Base-by-base conservation (phyloP, 2,888 invertebrate genomes). In the Trilocha varians region DNA sequence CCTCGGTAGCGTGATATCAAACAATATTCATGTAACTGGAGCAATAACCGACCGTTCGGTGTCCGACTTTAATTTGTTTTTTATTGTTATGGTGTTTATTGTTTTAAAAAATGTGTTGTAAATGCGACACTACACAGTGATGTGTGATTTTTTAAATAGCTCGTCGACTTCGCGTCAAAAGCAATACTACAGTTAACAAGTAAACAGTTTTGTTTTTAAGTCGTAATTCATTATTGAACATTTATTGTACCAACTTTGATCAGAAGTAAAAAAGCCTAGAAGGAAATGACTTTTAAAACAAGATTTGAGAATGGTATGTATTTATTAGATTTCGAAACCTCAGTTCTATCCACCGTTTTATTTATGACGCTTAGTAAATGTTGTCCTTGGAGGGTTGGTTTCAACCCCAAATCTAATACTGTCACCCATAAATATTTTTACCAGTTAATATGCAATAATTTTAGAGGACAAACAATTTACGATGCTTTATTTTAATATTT, bases 11-110 rank as follows among this genome's bases (percentile, higher is more conserved):
- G 82, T 78, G 82, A 72, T 69, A 65, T 56, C 62, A 59, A 60
- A 63, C 74, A 70, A 78, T 80, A 75, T 74, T 59, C 64, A 63
- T 64, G 57, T 61, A 65, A 70, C 53, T 66, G 68, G 61, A 63
- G 67, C 66, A 61, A 64, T 70, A 70, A 58, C 58, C 71, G 72
- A 70, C 65, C 62, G 55, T 55, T 67, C 61, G 62, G 73, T 72
- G 76, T 74, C 73, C 74, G 62, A 72, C 66, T 77, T 75, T 66
- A 74, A 78, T 78, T 78, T 70, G 70, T 71, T 77, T 70, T 72
- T 74, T 78, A 78, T 79, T 76, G 76, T 78, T 79, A 72, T 65
- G 65, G 80, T 82, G 79, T 78, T 80, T 73, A 77, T 79, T 74
- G 77, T 78, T 77, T 76, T 68, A 59, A 66, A 65, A 71, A 69